Base-by-base conservation (phyloP, 2,797 vertebrate species). In the Spinus olivaceus region DNA sequence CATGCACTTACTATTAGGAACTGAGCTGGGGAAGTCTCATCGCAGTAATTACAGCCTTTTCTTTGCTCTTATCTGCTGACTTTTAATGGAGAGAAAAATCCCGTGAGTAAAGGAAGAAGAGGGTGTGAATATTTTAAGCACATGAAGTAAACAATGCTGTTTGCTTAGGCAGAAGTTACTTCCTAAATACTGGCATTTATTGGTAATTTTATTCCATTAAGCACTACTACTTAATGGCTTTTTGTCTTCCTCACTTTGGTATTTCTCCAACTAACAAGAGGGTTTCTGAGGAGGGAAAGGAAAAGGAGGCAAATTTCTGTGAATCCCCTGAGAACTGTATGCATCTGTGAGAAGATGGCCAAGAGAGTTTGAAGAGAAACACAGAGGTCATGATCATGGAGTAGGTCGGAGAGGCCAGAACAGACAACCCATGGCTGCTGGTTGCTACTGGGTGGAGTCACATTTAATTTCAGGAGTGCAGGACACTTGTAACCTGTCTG, bases 191-290 rank as follows among this genome's bases (percentile, higher is more conserved):
- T 57, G 57, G 14, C 30, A 53, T 66, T 91, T 80, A 44, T 49
- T 73, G 37, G 20, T 82, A 71, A 53, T 82, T 72, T 82, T 82
- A 44, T 86, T 95, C 71, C 71, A 49, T 91, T 91, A 87, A 89
- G 37, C 25, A 8, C 5, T 57, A 37, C 28, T 67, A 47, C 17
- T 74, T 90, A 79, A 69, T 35, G 42, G 21, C 28, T 92, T 90
- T 93, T 94, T 30, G 6, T 81, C 27, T 84, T 81, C 21, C 50
- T 88, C 17, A 19, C 35, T 81, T 83, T 81, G 53, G 12, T 79
- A 57, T 74, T 88, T 95, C 46, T 93, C 63, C 47, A 61, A 1
- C n/a, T 81, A 50, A 72, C 9, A 63, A 37, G 21, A 61, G 9
- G 2, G 21, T 60, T 71, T 93, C 73, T 64, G 37, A 16, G 22